A percentile compares a stretch with the other conserved stretches of the same genome.
Evolutionary conservation across 2,888 invertebrate species (phyloP).

Genomic region (Napeogenes inachia): DNA sequence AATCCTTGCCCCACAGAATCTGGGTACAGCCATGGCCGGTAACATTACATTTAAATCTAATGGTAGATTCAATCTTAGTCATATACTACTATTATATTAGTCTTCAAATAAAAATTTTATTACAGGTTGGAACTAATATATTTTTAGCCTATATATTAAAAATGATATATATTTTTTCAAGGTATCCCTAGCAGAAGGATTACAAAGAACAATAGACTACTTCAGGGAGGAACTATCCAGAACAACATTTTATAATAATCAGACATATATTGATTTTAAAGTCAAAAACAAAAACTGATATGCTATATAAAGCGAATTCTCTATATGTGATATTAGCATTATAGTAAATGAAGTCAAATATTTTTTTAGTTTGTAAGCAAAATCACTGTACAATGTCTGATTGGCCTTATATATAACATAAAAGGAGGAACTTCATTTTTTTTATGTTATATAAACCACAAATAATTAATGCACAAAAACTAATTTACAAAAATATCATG

Average conservation of each 20-base stretch:
- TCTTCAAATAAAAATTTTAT: too few species aligned
- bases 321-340: constrained; percentile 63
- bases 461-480: too few species aligned
- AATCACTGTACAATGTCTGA: background rate
- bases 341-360: constrained; percentile 24
- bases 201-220: constrained; percentile 94
- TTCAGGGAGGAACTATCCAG: constrained; percentile 91
- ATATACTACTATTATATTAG: too few species aligned
- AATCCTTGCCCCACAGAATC: too few species aligned
- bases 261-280: constrained; percentile 68
- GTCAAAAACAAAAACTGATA: constrained; percentile 50
- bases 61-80: too few species aligned
- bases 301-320: constrained; percentile 34
- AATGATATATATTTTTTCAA: constrained; percentile 45
- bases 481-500: too few species aligned
- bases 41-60: too few species aligned
- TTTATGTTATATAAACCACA: too few species aligned
- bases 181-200: constrained; percentile 89
- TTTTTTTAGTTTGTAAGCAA: background rate
- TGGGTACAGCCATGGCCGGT: too few species aligned
- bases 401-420: too few species aligned
- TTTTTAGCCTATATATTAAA: background rate
- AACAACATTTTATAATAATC: constrained; percentile 67
- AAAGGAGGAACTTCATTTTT: too few species aligned
- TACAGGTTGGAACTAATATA: too few species aligned